Evolutionary conservation across 2,797 vertebrate genomes (phyloP), one percentile per base, ranked within the genome.

Genomic region (Okamejei kenojei): DNA sequence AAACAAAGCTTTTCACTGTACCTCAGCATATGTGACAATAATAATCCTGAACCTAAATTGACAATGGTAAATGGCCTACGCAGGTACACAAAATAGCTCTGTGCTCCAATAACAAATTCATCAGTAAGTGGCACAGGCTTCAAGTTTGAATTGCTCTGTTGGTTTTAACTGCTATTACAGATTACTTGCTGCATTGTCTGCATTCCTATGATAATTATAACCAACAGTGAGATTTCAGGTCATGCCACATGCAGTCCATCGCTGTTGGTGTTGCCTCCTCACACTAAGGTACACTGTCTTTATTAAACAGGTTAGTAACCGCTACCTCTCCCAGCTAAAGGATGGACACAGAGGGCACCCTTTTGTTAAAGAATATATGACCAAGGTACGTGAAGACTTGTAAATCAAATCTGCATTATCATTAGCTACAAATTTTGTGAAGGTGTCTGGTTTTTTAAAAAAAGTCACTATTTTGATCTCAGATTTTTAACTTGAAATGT

Each of bases 301-400:
- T 86, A 76, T 38, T 93, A 61, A 82, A 45, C 95, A 99, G 99
- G 99, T 99, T 82, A 99, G 98, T 7, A 99, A 97, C 94, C 98
- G 98, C 23, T 99, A 99, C 94, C 95, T 99, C 93, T 99, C 98
- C 0, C 99, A 99, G 95, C 95, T 99, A 94, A 99, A 99, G 94
- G 99, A 99, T 0, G 98, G 98, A 0, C 98, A 99, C 95, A 97
- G 95, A 95, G 95, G 96, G 19, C 98, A 99, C 32, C 98, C 98
- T 0, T 99, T 99, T 96, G 97, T 99, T 93, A 98, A 96, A 95
- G 98, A 99, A 93, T 99, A 98, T 94, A 96, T 98, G 93, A 95
- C 97, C 71, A 99, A 99, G 98, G 98, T 99, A 95, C 96, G 78
- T 23, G 0, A 11, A 19, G 19, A 19, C 35, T 29, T 81, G 19